Percentiles rank a stretch among this genome's conserved stretches.
phyloP scores from a whole-genome alignment of 2,797 vertebrate species.

The Sebastes matsubarae region DNA sequence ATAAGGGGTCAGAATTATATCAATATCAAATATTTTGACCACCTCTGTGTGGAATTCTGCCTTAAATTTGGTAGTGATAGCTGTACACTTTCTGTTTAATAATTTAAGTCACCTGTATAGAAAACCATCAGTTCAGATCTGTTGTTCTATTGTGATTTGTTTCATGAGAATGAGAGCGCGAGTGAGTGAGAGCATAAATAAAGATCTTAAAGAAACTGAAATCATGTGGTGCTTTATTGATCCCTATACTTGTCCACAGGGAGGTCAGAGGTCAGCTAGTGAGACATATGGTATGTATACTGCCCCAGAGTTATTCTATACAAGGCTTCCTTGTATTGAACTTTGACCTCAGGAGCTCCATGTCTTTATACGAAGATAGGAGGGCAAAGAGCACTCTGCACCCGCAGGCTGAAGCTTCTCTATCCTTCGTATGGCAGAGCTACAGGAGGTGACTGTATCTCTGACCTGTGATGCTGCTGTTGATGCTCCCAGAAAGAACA shows the following conservation, averaged over 20 bases:
- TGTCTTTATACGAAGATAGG: neutral
- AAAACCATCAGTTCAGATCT: conserved; percentile 56
- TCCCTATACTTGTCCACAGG: neutral
- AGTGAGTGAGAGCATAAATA: conserved; percentile 66
- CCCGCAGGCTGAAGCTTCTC: neutral
- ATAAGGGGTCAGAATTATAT: conserved; percentile 72
- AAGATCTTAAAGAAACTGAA: conserved; percentile 52
- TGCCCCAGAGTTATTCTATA: neutral
- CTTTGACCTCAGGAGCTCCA: conserved; percentile 13
- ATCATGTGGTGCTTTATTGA: neutral
- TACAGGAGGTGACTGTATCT: neutral
- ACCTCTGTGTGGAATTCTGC: conserved; percentile 73
- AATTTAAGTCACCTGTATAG: conserved; percentile 66
- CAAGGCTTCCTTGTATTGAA: neutral
- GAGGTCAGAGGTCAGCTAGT: conserved; percentile 6
- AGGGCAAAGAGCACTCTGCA: neutral
- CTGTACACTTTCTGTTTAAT: conserved; percentile 64
- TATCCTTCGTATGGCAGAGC: neutral
- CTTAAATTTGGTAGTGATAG: conserved; percentile 76
- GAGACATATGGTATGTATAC: neutral
- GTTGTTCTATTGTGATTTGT: conserved; percentile 75
- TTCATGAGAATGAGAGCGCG: conserved; percentile 58
- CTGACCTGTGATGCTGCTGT: neutral
- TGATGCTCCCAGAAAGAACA: neutral
- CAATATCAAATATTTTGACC: conserved; percentile 70